Evolutionary conservation across 1,140 invertebrate species (phyloP).

Genomic region (Solen grandis): DNA sequence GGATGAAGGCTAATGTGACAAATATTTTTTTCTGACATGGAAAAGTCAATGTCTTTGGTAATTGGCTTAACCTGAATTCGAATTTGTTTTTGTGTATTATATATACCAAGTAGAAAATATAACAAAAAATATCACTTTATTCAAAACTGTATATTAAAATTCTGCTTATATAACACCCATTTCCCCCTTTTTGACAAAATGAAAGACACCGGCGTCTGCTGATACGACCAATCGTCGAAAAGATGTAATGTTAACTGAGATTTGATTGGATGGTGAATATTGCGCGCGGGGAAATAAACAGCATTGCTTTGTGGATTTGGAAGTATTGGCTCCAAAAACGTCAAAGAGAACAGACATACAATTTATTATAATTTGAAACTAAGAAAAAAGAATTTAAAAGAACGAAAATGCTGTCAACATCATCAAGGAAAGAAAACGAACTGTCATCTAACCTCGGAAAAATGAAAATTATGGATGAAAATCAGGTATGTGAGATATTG

Average conservation of each 20-base stretch:
- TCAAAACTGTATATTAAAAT: too few species aligned
- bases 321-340: not conserved
- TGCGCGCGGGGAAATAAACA: slow-evolving; percentile 58
- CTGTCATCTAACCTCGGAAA: slow-evolving; percentile 59
- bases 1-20: not conserved
- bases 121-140: too few species aligned
- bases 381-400: not conserved
- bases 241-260: not conserved
- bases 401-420: slow-evolving; percentile 56
- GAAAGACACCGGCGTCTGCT: not conserved
- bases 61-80: too few species aligned
- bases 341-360: not conserved
- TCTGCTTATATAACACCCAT: slow-evolving; percentile 1
- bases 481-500: slow-evolving; percentile 70
- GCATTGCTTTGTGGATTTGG: not conserved
- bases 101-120: too few species aligned
- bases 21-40: not conserved
- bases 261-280: slow-evolving; percentile 55
- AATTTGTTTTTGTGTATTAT: too few species aligned
- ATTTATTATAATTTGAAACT: slow-evolving; percentile 2
- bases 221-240: not conserved
- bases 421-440: slow-evolving; percentile 64
- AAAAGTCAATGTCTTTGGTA: too few species aligned
- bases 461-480: slow-evolving; percentile 70
- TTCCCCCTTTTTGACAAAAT: not conserved